Conservation (phyloP, 2,888 invertebrate genomes). For the Galerucella nymphaeae region DNA sequence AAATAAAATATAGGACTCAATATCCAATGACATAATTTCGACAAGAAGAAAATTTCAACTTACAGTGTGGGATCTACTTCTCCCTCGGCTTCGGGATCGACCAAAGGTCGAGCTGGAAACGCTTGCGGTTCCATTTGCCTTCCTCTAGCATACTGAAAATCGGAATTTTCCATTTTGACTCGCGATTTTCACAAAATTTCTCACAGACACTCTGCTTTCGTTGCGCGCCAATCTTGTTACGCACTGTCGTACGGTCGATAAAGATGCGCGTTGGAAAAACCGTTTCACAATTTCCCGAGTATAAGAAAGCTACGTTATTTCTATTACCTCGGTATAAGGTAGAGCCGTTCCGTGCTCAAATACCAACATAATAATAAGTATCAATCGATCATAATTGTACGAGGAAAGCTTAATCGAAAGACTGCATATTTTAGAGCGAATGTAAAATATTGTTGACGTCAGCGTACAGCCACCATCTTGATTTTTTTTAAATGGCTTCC, state of each 20-base stretch:
- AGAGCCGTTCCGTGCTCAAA: background rate
- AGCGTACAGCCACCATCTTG: too few relatives aligned
- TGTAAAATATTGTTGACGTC: too few relatives aligned
- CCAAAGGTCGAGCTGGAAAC: conserved; percentile 74
- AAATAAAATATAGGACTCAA: conserved; percentile 10
- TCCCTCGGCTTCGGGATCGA: conserved; percentile 84
- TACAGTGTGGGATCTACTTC: conserved; percentile 86
- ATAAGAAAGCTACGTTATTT: background rate
- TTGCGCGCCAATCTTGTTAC: conserved; percentile 23
- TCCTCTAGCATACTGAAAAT: conserved; percentile 51
- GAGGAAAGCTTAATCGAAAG: background rate
- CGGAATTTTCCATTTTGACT: conserved; percentile 55
- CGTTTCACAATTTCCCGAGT: conserved; percentile 6
- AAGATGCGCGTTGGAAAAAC: conserved; percentile 21
- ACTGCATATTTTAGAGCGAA: too few relatives aligned
- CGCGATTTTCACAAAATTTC: conserved; percentile 24
- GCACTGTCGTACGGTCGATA: conserved; percentile 29
- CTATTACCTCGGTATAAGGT: background rate
- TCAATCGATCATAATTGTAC: background rate
- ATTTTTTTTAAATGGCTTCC: too few relatives aligned
- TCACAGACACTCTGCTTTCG: conserved; percentile 6
- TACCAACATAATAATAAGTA: background rate
- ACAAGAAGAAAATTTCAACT: conserved; percentile 51
- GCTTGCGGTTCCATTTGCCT: conserved; percentile 43
- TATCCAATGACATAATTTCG: conserved; percentile 13